Conservation (phyloP, 2,888 invertebrate species). For the Barypeithes pellucidus region DNA sequence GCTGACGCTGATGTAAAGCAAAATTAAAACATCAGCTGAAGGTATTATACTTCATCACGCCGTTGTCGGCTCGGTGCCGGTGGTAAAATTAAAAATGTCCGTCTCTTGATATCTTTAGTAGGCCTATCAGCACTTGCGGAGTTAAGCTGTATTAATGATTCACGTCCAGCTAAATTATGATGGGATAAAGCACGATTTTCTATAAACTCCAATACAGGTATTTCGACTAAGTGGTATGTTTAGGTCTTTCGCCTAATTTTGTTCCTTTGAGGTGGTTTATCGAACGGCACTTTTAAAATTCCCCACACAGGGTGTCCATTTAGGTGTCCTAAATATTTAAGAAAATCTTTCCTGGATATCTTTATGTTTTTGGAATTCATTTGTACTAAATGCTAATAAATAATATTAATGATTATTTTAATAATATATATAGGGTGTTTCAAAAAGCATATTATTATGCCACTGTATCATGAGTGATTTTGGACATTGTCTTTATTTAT, state of each 20-base stretch:
- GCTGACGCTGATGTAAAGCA: too few species aligned
- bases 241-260: neutral
- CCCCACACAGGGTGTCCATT: too few species aligned
- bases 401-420: too few species aligned
- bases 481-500: too few species aligned
- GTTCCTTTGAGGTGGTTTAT: neutral
- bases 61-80: conserved; percentile 23
- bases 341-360: too few species aligned
- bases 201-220: conserved; percentile 2
- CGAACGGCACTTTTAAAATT: neutral
- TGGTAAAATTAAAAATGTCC: conserved; percentile 39
- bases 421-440: too few species aligned
- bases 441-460: too few species aligned
- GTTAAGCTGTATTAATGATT: conserved; percentile 53
- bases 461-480: too few species aligned
- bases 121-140: conserved; percentile 50
- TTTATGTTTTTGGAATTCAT: too few species aligned
- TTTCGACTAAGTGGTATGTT: neutral
- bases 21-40: conserved; percentile 39
- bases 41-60: conserved; percentile 30
- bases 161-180: conserved; percentile 49
- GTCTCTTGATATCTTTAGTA: conserved; percentile 50
- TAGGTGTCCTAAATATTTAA: neutral
- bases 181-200: conserved; percentile 37
- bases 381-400: too few species aligned